Base-by-base conservation (phyloP, 2,113 vertebrate species). In the Mystacornis crossleyi region DNA sequence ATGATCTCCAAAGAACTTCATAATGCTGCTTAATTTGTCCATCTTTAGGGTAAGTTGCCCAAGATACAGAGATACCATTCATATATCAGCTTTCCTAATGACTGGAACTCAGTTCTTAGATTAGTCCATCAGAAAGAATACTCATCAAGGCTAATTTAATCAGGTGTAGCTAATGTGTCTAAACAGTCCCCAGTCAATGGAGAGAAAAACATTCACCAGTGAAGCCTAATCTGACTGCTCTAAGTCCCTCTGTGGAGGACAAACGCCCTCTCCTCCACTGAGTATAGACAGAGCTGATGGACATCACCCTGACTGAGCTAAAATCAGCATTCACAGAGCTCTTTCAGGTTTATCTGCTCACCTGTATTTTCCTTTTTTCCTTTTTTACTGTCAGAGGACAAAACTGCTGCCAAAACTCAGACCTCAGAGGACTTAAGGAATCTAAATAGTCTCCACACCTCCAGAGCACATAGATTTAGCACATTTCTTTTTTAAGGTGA, bases 131-230 rank as follows among this genome's bases (percentile, higher is more conserved):
- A 78, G 58, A 97, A 94, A 65, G 53, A 83, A 78, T 81, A 53
- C 33, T 91, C 73, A 86, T 72, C 80, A 90, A 92, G 33, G 38
- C 23, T 82, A 69, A 81, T 66, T 93, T 83, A 94, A 91, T 90
- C 34, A 55, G 2, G 0, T 78, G 40, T 42, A 47, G 34, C 51
- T 86, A 60, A 73, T 36, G 31, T 78, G 47, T 81, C 60, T 87
- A 78, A 90, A 78, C 47, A 74, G 73, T 31, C 40, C 77, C 64
- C 62, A 91, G 50, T 58, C 84, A 81, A 57, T 4, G 20, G 24
- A 84, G 45, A 89, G 36, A 65, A 72, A 80, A 79, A 57, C 9
- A 48, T 38, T 60, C 15, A 47, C 21, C 50, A 83, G 9, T 1
- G 2, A 91, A 86, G 54, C 20, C 77, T 72, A 36, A 93, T 60